Percentiles rank a stretch among this genome's conserved stretches.
These are phyloP conservation scores for Muschampia plurimacula DNA, from an alignment of 2,888 invertebrate species.

Conservation along the genomic window DNA sequence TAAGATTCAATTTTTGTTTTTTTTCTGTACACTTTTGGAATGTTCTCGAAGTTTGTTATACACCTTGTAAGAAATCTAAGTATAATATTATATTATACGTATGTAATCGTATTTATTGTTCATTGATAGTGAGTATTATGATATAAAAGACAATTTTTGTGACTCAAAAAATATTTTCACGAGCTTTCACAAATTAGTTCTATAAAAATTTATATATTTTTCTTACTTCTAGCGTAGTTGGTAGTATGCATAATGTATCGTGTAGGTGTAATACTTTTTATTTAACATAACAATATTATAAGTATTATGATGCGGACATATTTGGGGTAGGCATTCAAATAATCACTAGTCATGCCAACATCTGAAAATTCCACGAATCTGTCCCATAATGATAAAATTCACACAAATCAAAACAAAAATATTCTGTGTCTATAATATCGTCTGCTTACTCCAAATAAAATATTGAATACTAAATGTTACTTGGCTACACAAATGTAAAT, in stretches of 20 bases:
- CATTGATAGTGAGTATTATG: slow-evolving; percentile 56
- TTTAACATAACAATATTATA: slow-evolving; percentile 41
- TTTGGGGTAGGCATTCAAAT: slow-evolving; percentile 46
- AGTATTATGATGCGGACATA: slow-evolving; percentile 38
- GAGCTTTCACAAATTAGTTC: slow-evolving; percentile 82
- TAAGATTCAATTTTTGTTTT: slow-evolving; percentile 50
- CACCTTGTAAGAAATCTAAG: slow-evolving; percentile 39
- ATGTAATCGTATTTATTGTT: slow-evolving; percentile 55
- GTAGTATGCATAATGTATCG: slow-evolving; percentile 55
- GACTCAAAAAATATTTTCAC: slow-evolving; percentile 75
- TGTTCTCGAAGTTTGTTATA: slow-evolving; percentile 51
- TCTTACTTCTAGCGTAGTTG: slow-evolving; percentile 77
- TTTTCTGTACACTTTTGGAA: slow-evolving; percentile 60
- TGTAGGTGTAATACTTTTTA: slow-evolving; percentile 35
- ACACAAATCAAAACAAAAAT: background rate
- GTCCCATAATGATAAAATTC: background rate
- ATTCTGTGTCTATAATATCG: background rate
- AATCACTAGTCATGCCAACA: background rate
- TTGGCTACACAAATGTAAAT: slow-evolving; percentile 51
- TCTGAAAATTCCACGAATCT: background rate
- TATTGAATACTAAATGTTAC: slow-evolving; percentile 46
- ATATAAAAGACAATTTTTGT: slow-evolving; percentile 81
- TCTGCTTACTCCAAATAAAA: slow-evolving; percentile 55
- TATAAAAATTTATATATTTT: slow-evolving; percentile 76
- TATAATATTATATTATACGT: slow-evolving; percentile 24